These are phyloP conservation scores for Cassiopea xamachana DNA, from an alignment of 30 jellyfish, hydroid and myxozoan species.

Conservation along the genomic window DNA sequence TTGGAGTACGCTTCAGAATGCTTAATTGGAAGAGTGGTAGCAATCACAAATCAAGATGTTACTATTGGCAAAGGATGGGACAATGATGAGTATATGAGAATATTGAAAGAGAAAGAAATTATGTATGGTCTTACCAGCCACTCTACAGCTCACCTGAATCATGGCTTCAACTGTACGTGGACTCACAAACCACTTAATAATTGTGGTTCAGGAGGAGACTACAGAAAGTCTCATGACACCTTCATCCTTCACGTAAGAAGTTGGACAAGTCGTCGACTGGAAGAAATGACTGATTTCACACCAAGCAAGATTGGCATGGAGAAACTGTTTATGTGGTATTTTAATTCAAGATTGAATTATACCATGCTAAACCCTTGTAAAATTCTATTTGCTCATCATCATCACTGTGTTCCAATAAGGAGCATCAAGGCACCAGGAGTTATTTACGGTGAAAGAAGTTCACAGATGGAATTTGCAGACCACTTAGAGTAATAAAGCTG, in stretches of 20 bases:
- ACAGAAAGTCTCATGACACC: constrained; percentile 78
- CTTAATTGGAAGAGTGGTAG: neutral
- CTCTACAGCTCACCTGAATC: neutral
- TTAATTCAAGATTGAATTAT: constrained; percentile 44
- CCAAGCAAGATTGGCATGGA: constrained; percentile 70
- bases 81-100: neutral
- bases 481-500: neutral
- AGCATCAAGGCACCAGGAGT: constrained; percentile 7
- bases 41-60: constrained; percentile 35
- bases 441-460: neutral
- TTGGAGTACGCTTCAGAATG: constrained; percentile 21
- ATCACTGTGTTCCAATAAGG: constrained; percentile 75
- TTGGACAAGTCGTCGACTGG: constrained; percentile 4
- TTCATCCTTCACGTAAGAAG: constrained; percentile 45
- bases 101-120: neutral
- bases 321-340: constrained; percentile 51
- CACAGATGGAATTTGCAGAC: neutral
- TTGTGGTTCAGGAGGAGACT: constrained; percentile 52
- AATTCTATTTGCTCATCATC: constrained; percentile 64
- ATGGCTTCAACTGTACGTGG: constrained; percentile 15
- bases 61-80: constrained; percentile 48
- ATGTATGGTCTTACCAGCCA: constrained; percentile 59
- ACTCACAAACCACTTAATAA: neutral
- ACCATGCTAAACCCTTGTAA: constrained; percentile 74
- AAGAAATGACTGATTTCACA: constrained; percentile 15